Evolutionary conservation across 2,113 vertebrate genomes (phyloP), one percentile per base, ranked within the genome.

Genomic region (Azemiops feae): DNA sequence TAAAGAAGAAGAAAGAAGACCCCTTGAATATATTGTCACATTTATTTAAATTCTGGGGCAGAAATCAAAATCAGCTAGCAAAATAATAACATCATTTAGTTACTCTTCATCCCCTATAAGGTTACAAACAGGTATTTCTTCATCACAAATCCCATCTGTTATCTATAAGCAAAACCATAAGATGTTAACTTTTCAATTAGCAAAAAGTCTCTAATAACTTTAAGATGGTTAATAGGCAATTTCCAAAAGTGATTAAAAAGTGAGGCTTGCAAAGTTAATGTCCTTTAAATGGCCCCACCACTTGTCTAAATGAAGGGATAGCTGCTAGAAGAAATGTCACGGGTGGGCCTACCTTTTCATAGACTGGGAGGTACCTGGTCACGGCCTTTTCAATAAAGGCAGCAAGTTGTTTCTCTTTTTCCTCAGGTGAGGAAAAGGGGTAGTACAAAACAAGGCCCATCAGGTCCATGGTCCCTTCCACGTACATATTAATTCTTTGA

Each of bases 401-500:
- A 0, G 97, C 95, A 90, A 98, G 91, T 52, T 98, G 98, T 92
- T 94, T 91, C 57, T 98, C 95, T 74, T 96, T 94, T 57, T 98
- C 94, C 18, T 97, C 98, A 89, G 97, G 93, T 25, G 96, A 12
- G 14, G 91, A 92, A 91, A 99, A 98, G 57, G 96, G 96, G 91
- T 97, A 94, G 0, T 74, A 4, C 95, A 98, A 96, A 1, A 98
- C 96, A 97, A 98, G 97, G 10, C 97, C 97, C 97, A 98, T 99
- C 45, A 98, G 96, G 89, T 99, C 98, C 1, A 94, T 92, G 86
- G 98, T 86, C 85, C 98, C 98, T 93, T 99, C 98, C 12, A 98
- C 96, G 87, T 98, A 99, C 97, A 98, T 98, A 96, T 99, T 98
- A 96, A 98, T 98, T 97, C 99, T 99, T 22, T 45, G 91, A n/a